Conservation (phyloP, 1,140 invertebrate genomes). For the Atta texana region DNA sequence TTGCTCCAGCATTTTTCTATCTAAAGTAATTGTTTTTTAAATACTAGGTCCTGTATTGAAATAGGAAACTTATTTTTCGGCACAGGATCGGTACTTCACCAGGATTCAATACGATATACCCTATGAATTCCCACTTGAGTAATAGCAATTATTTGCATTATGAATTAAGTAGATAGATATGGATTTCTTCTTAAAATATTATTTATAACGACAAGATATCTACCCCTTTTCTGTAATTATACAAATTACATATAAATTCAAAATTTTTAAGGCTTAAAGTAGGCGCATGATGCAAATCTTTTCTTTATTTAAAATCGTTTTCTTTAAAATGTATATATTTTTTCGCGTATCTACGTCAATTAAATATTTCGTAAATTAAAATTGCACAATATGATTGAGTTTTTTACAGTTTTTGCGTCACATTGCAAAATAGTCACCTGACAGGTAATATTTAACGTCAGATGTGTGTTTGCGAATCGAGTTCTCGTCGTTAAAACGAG, state of each 20-base stretch:
- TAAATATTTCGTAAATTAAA: not conserved
- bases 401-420: constrained; percentile 19
- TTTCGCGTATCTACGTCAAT: not conserved
- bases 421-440: constrained; percentile 10
- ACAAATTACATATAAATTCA: not conserved
- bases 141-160: not conserved
- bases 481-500: constrained; percentile 72
- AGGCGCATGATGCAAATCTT: not conserved
- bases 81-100: too few relatives aligned
- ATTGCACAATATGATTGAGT: not conserved
- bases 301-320: not conserved
- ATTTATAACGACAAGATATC: too few relatives aligned
- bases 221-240: not conserved
- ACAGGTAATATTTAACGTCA: constrained; percentile 64
- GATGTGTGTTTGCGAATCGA: constrained; percentile 50
- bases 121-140: too few relatives aligned
- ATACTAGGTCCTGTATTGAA: too few relatives aligned
- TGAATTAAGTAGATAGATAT: not conserved
- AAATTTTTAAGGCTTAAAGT: not conserved
- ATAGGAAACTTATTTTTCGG: too few relatives aligned
- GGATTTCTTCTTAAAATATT: too few relatives aligned
- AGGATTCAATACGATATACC: too few relatives aligned
- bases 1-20: not conserved
- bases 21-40: not conserved
- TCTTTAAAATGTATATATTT: not conserved